These are phyloP conservation scores for Aphidius ervi DNA, from an alignment of 1,140 invertebrate species.

Conservation along the genomic window DNA sequence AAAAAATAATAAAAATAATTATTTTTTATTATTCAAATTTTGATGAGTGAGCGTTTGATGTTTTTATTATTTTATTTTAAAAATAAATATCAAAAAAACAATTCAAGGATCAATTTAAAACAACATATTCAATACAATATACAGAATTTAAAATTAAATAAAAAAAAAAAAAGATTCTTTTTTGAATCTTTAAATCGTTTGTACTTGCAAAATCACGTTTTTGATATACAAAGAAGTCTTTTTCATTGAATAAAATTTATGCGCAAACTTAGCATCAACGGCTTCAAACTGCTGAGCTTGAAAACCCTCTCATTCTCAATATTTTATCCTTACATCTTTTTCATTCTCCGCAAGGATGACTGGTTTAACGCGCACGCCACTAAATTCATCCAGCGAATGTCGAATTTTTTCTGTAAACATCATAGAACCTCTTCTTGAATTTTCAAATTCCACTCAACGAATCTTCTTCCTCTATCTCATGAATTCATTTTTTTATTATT, in stretches of 20 bases:
- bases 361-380: slow-evolving; percentile 8
- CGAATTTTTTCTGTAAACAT: slow-evolving; percentile 18
- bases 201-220: slow-evolving; percentile 26
- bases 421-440: slow-evolving; percentile 13
- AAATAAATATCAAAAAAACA: too few relatives aligned
- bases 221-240: slow-evolving; percentile 18
- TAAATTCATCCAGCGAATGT: slow-evolving; percentile 26
- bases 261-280: slow-evolving; percentile 28
- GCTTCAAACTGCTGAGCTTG: slow-evolving; percentile 2
- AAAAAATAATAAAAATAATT: too few relatives aligned
- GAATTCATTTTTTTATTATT: not conserved
- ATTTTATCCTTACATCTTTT: slow-evolving; percentile 23
- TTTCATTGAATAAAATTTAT: slow-evolving; percentile 29
- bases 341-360: not conserved
- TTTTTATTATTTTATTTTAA: too few relatives aligned
- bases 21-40: too few relatives aligned
- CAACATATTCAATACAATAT: not conserved
- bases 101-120: not conserved
- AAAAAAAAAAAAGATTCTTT: not conserved
- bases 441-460: slow-evolving; percentile 16
- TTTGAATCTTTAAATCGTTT: not conserved
- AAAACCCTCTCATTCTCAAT: slow-evolving; percentile 7
- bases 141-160: not conserved
- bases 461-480: not conserved
- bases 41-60: too few relatives aligned